These are phyloP conservation scores for Ethmia dodecea DNA, from an alignment of 2,888 invertebrate genomes.

Conservation along the genomic window DNA sequence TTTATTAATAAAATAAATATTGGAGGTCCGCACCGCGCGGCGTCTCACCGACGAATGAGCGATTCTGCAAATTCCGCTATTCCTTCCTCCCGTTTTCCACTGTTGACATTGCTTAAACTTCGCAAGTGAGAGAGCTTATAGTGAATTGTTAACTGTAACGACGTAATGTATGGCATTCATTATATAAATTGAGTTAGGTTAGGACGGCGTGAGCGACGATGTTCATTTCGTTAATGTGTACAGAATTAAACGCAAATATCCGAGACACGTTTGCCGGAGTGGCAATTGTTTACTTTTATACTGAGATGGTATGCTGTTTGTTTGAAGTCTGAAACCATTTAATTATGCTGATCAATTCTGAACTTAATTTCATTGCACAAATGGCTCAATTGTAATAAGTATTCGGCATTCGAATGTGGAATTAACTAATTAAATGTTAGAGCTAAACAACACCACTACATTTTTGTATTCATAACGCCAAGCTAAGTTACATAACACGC, in stretches of 20 bases:
- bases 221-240: conserved; percentile 70
- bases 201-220: conserved; percentile 45
- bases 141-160: conserved; percentile 60
- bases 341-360: no score
- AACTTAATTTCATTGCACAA: no score
- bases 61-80: conserved; percentile 7
- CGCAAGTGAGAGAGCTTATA: conserved; percentile 44
- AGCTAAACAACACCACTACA: no score
- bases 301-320: conserved; percentile 6
- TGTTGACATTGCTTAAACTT: conserved; percentile 61
- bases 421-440: no score
- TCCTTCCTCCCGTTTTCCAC: conserved; percentile 1
- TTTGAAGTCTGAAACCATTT: conserved; percentile 6
- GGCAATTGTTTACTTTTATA: conserved; percentile 13
- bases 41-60: conserved; percentile 38
- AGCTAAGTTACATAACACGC: no score
- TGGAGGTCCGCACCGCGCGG: conserved; percentile 52
- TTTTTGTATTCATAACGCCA: no score
- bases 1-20: conserved; percentile 78
- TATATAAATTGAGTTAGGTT: conserved; percentile 69
- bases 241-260: conserved; percentile 61
- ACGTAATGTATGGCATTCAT: conserved; percentile 73
- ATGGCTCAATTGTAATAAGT: no score
- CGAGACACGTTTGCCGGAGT: conserved; percentile 5
- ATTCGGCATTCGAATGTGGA: no score